These are phyloP conservation scores for Symphodus melops DNA, from an alignment of 2,113 vertebrate genomes.

Conservation along the genomic window DNA sequence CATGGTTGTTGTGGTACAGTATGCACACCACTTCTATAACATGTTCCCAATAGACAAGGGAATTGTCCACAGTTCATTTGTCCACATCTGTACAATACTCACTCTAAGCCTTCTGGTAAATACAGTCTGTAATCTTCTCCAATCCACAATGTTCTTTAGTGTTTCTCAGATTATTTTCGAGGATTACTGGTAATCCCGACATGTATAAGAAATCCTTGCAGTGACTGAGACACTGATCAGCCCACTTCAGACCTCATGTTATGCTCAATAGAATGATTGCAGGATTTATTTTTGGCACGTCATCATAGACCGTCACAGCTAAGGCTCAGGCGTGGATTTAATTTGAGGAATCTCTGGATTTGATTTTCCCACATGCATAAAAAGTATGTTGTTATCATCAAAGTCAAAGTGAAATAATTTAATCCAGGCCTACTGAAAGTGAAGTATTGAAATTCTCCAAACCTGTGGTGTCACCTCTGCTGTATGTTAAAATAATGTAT, in stretches of 20 bases:
- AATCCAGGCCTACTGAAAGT: too few species aligned
- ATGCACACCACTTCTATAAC: not conserved
- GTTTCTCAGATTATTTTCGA: constrained; percentile 61
- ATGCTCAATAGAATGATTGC: not conserved
- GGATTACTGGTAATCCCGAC: constrained; percentile 69
- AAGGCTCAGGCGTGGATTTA: not conserved
- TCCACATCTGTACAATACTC: constrained; percentile 59
- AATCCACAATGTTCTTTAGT: constrained; percentile 58
- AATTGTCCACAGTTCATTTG: constrained; percentile 19
- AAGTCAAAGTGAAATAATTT: too few species aligned
- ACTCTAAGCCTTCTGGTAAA: constrained; percentile 42
- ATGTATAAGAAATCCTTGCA: constrained; percentile 42
- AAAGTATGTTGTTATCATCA: not conserved
- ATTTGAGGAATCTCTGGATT: not conserved
- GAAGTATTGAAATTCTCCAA: too few species aligned
- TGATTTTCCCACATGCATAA: too few species aligned
- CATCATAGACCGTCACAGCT: not conserved
- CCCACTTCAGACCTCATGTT: constrained; percentile 34
- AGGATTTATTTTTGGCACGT: constrained; percentile 1
- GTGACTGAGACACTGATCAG: constrained; percentile 37
- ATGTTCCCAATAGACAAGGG: not conserved
- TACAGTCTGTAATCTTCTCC: constrained; percentile 60
- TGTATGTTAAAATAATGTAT: too few species aligned
- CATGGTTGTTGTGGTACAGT: too few species aligned
- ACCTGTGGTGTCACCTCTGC: too few species aligned